A percentile compares a stretch with the other conserved stretches of the same genome.
phyloP scores from a whole-genome alignment of 2,113 vertebrate species.

The Bufo bufo region DNA sequence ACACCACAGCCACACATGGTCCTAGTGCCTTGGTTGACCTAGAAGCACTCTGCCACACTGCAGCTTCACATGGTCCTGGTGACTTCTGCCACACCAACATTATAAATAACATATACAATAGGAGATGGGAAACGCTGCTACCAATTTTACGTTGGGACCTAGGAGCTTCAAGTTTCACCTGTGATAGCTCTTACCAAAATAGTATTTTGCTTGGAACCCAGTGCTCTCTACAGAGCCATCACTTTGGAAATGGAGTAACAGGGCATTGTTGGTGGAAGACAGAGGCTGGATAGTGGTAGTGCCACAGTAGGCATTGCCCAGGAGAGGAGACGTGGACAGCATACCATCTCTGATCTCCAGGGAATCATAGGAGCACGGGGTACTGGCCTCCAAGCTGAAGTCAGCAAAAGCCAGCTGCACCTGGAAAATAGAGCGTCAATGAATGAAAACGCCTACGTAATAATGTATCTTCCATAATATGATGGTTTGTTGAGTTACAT shows the following conservation, averaged over 20 bases:
- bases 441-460: background rate
- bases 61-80: too few relatives aligned
- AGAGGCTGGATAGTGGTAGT: constrained; percentile 61
- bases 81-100: too few relatives aligned
- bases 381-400: constrained; percentile 66
- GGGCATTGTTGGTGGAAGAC: constrained; percentile 64
- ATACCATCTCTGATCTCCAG: constrained; percentile 68
- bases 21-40: too few relatives aligned
- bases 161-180: too few relatives aligned
- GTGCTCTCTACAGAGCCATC: constrained; percentile 62
- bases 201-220: constrained; percentile 64
- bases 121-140: too few relatives aligned
- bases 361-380: constrained; percentile 64
- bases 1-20: too few relatives aligned
- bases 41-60: too few relatives aligned
- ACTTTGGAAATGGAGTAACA: constrained; percentile 66
- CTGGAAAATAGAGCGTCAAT: background rate
- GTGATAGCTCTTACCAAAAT: constrained; percentile 58
- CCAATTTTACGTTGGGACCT: too few relatives aligned
- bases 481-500: background rate
- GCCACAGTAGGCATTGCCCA: constrained; percentile 64
- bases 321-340: constrained; percentile 59
- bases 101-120: too few relatives aligned
- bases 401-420: constrained; percentile 20
- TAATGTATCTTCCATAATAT: background rate